phyloP scores from a whole-genome alignment of 2,797 vertebrate genomes.

The Leontocebus nigricollis region DNA sequence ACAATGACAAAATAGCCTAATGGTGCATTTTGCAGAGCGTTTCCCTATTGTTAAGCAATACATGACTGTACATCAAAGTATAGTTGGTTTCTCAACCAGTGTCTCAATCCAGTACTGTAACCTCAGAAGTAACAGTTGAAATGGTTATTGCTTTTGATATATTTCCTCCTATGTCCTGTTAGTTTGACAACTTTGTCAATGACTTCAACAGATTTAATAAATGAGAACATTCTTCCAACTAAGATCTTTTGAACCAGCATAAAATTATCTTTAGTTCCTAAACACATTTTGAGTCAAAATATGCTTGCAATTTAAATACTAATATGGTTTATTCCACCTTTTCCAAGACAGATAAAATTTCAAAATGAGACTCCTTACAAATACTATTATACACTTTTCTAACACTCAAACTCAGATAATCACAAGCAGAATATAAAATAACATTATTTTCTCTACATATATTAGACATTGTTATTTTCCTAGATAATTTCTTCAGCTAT shows the following conservation, averaged over 20 bases:
- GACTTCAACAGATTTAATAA: slow-evolving; percentile 22
- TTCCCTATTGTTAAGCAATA: background rate
- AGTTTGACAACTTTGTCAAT: slow-evolving; percentile 14
- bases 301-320: slow-evolving; percentile 23
- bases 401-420: background rate
- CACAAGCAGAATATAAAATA: background rate
- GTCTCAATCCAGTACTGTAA: background rate
- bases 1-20: background rate
- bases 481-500: background rate
- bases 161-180: background rate
- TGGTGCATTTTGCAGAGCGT: background rate
- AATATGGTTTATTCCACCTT: background rate
- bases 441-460: background rate
- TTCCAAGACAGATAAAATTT: background rate
- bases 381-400: background rate
- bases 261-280: slow-evolving; percentile 22
- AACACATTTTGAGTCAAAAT: slow-evolving; percentile 39
- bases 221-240: background rate
- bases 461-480: background rate
- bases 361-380: background rate
- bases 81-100: background rate
- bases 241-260: slow-evolving; percentile 30
- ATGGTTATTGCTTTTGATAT: background rate
- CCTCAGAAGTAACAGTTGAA: background rate
- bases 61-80: background rate